Base-by-base conservation (phyloP, 2,888 invertebrate species). In the Nephrotoma appendiculata region DNA sequence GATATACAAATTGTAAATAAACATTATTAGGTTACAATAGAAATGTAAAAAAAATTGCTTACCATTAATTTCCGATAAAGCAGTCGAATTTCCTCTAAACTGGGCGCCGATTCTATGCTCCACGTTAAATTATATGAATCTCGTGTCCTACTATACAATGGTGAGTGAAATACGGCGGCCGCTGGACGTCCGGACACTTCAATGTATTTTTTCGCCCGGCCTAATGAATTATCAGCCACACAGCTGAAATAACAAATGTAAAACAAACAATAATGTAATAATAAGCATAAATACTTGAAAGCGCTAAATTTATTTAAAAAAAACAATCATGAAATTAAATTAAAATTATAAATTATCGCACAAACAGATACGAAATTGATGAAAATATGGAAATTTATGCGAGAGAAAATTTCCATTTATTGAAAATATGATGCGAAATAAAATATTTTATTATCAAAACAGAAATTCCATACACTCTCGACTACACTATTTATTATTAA, bases 71-170 rank as follows among this genome's bases (percentile, higher is more conserved):
- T 94, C 87, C 94, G 90, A 89, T 94, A 94, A 0, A 94, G 92
- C 83, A 94, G 92, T 5, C 94, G 88, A 87, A 94, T 93, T 90
- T 94, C 94, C 86, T 93, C 93, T 0, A 94, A 92, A 57, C 94
- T 94, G n/a, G 94, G 94, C 90, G 94, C 94, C 90, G 93, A 93
- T 90, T 94, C 94, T 6, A 94, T 93, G 7, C 92, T 91, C 92
- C 94, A 94, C 85, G 93, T 91, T 41, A 94, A 92, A 88, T 93
- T 92, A 91, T 94, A 94, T 6, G 92, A 90, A 88, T 92, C 91
- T 85, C 92, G 90, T 12, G 92, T 89, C 41, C 92, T 90, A 85
- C 94, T 93, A 41, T 93, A 92, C 0, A 94, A 93, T 1, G 93
- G 92, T 91, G 91, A 94, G n/a, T 93, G 92, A 91, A 94, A 94